These are phyloP conservation scores for Malaclemys terrapin DNA, from an alignment of 2,113 vertebrate genomes.

Conservation along the genomic window DNA sequence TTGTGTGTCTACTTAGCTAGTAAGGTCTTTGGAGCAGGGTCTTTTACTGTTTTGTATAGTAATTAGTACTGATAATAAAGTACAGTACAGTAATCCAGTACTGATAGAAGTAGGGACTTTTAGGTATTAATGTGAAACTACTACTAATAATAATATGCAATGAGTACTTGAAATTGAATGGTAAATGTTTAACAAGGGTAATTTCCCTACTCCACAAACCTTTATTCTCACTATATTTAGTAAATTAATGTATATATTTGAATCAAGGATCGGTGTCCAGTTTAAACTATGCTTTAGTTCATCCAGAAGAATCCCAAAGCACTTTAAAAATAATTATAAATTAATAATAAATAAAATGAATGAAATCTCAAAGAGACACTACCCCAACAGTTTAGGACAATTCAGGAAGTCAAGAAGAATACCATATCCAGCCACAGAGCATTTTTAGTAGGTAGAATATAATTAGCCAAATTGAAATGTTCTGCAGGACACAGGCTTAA, in stretches of 20 bases:
- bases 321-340: background rate
- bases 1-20: background rate
- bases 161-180: background rate
- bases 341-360: background rate
- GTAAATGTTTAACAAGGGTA: background rate
- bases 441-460: background rate
- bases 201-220: background rate
- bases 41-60: background rate
- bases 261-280: background rate
- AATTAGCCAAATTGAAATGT: background rate
- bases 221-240: background rate
- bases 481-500: background rate
- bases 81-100: too few relatives aligned
- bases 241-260: background rate
- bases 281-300: background rate
- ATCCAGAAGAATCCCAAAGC: background rate
- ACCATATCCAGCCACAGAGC: background rate
- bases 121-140: background rate
- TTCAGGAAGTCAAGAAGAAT: background rate
- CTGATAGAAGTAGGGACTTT: background rate
- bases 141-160: background rate
- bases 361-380: background rate
- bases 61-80: too few relatives aligned
- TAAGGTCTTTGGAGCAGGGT: background rate
- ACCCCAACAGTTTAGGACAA: background rate